Conservation (phyloP, 2,888 invertebrate species). For the Dynastes grantii region DNA sequence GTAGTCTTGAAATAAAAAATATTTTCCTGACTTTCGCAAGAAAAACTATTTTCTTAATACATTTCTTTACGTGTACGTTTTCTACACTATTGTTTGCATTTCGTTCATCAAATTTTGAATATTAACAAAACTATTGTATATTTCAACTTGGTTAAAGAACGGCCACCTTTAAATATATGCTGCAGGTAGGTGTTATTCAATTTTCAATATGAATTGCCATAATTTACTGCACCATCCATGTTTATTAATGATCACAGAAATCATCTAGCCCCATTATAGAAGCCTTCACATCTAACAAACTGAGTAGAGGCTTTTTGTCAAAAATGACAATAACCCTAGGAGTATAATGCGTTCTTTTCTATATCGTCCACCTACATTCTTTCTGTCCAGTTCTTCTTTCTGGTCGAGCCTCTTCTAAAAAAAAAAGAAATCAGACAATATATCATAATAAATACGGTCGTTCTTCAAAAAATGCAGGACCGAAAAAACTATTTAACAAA, state of each 20-base stretch:
- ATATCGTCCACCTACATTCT: constrained; percentile 11
- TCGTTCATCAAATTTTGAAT: too few relatives aligned
- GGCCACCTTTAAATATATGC: too few relatives aligned
- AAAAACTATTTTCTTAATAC: too few relatives aligned
- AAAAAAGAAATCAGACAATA: constrained; percentile 55
- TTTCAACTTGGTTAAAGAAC: too few relatives aligned
- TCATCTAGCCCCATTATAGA: not conserved
- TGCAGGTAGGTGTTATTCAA: too few relatives aligned
- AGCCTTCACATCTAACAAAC: not conserved
- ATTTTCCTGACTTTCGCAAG: too few relatives aligned
- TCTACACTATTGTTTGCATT: too few relatives aligned
- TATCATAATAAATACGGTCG: constrained; percentile 66
- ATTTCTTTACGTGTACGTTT: too few relatives aligned
- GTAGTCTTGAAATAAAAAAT: too few relatives aligned
- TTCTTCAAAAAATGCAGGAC: constrained; percentile 61
- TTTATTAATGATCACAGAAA: not conserved
- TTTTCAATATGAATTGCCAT: too few relatives aligned
- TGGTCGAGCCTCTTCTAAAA: not conserved
- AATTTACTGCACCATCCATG: too few relatives aligned
- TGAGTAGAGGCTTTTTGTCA: constrained; percentile 20
- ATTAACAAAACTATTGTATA: too few relatives aligned
- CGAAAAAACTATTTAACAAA: constrained; percentile 62
- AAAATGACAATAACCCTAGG: constrained; percentile 32
- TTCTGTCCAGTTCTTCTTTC: not conserved
- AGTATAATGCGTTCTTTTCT: constrained; percentile 25